Evolutionary conservation across 2,888 invertebrate genomes (phyloP), one percentile per base, ranked within the genome.

Genomic region (Trypoxylon attenuatum): DNA sequence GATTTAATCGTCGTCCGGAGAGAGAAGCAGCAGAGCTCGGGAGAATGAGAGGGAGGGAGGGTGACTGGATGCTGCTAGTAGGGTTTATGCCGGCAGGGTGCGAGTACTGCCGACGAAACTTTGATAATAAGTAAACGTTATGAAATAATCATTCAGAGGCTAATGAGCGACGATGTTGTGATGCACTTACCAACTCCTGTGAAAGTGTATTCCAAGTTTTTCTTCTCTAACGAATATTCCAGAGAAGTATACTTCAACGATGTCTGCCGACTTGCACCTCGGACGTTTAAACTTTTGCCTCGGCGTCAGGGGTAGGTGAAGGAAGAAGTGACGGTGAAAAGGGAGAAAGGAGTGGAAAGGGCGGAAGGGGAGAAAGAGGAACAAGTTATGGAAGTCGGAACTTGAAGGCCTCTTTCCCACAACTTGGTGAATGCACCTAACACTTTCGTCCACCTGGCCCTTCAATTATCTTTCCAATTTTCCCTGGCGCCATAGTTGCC

Each of bases 381-480:
- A 15, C 8, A 45, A 45, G 22, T 45, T 23, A 13, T 15, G 23
- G 23, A 21, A 45, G 25, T 45, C 19, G 18, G 18, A 47, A 46
- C 33, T 50, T 54, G 38, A 42, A 33, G 50, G 10, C 16, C 29
- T 13, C 15, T 50, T 19, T 19, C 51, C 16, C 50, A 42, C 46
- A 16, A 53, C n/a, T 59, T 49, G 27, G 38, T 55, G 53, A 57
- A 57, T 45, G 60, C 60, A 59, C 42, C 59, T 19, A 57, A 54
- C 57, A 53, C 51, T 65, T 56, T 50, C 56, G 38, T 51, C 53
- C 71, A 62, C 59, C 59, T 66, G 72, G 43, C 60, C 50, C 65
- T 56, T 62, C 72, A 66, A 66, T 72, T 72, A 72, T 69, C 62
- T 62, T 51, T 49, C 65, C 61, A 68, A 71, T 71, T 69, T 71